These are phyloP conservation scores for Aspiorhynchus laticeps DNA, from an alignment of 2,113 vertebrate species.

Conservation along the genomic window DNA sequence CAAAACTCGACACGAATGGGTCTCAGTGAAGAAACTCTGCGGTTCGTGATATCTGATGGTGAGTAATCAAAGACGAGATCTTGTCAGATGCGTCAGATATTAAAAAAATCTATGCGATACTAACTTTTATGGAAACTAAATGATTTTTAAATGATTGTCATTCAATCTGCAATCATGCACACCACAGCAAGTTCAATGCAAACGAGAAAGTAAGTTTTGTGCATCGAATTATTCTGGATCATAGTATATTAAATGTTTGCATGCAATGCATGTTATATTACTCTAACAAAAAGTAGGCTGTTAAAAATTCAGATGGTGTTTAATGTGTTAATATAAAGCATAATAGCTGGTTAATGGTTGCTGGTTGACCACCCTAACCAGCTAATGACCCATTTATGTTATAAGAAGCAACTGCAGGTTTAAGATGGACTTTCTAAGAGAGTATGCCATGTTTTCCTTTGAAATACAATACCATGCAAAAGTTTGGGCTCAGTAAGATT, in stretches of 20 bases:
- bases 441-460: not conserved
- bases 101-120: not conserved
- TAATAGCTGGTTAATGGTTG: not conserved
- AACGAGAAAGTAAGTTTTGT: not conserved
- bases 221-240: not conserved
- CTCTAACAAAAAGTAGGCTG: not conserved
- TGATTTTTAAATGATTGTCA: not conserved
- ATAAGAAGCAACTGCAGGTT: not conserved
- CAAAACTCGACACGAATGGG: constrained; percentile 17
- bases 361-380: not conserved
- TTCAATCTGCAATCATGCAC: not conserved
- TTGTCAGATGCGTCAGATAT: not conserved
- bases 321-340: not conserved
- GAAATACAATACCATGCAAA: not conserved
- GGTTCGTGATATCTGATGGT: constrained; percentile 15
- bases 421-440: not conserved
- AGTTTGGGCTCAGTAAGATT: not conserved
- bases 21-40: not conserved
- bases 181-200: not conserved
- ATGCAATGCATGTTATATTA: not conserved
- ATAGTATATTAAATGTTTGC: not conserved
- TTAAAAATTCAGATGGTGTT: not conserved
- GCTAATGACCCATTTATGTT: not conserved
- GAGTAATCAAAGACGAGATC: not conserved
- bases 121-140: not conserved